Percentiles rank a stretch among this genome's conserved stretches.
Conservation (phyloP, 2,113 vertebrate species). For the Condylura cristata region DNA sequence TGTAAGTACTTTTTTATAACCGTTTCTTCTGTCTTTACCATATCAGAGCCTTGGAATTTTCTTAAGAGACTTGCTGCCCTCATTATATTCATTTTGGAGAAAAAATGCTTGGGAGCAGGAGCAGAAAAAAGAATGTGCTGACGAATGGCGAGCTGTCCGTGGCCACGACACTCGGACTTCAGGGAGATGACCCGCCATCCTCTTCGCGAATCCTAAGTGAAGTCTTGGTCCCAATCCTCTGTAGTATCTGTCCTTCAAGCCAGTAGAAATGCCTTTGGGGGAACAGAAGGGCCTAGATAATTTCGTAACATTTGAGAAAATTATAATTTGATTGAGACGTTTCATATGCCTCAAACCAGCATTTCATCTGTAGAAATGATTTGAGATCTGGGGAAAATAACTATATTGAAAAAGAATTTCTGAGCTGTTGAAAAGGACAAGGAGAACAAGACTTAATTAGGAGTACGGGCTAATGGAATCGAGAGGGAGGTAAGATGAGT, state of each 20-base stretch:
- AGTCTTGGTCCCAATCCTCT: neutral
- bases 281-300: slow-evolving; percentile 20
- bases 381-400: slow-evolving; percentile 36
- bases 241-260: neutral
- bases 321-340: slow-evolving; percentile 63
- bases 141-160: neutral
- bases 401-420: neutral
- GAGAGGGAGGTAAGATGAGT: slow-evolving; percentile 73
- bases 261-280: neutral
- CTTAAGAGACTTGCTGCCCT: neutral
- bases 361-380: slow-evolving; percentile 46
- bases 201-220: neutral
- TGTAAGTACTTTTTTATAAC: neutral
- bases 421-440: slow-evolving; percentile 63
- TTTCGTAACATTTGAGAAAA: slow-evolving; percentile 50
- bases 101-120: neutral
- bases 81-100: neutral
- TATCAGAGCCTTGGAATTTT: neutral
- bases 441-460: slow-evolving; percentile 69
- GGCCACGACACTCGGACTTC: neutral
- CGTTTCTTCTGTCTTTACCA: too few relatives aligned
- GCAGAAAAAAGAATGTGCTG: neutral
- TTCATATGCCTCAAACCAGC: neutral
- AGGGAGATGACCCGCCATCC: neutral
- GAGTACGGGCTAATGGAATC: slow-evolving; percentile 62